Percentiles rank a stretch among this genome's conserved stretches.
Evolutionary conservation across 2,888 invertebrate species (phyloP).

Genomic region (Temnothorax rugatulus): DNA sequence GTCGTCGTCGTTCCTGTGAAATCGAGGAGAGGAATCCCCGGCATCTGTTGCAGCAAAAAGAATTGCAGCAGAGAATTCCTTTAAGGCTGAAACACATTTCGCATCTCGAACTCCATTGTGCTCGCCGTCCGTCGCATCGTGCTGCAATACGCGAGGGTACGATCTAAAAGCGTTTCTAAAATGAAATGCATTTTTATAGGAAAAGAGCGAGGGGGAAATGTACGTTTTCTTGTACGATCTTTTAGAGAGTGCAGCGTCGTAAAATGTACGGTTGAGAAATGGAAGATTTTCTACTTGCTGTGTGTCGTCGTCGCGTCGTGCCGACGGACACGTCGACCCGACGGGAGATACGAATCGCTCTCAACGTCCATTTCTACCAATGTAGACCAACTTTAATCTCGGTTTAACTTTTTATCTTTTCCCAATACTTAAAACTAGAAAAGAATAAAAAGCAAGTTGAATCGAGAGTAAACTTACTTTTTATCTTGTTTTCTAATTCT

Average conservation of each 20-base stretch:
- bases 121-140: not conserved
- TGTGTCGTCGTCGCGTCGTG: too few relatives aligned
- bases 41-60: not conserved
- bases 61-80: not conserved
- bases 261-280: not conserved
- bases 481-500: too few relatives aligned
- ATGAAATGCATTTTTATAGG: not conserved
- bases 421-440: too few relatives aligned
- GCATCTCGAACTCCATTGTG: not conserved
- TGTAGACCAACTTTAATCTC: too few relatives aligned
- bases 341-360: too few relatives aligned
- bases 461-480: too few relatives aligned
- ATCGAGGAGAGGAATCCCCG: not conserved
- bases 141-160: not conserved
- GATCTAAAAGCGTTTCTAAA: too few relatives aligned
- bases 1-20: not conserved
- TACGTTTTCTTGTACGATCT: not conserved
- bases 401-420: too few relatives aligned
- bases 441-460: too few relatives aligned
- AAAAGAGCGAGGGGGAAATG: not conserved
- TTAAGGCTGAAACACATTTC: not conserved
- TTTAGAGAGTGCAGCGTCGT: not conserved
- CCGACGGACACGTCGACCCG: too few relatives aligned
- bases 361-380: too few relatives aligned
- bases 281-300: not conserved